phyloP scores from a whole-genome alignment of 2,888 invertebrate genomes.

The Plebejus anna region DNA sequence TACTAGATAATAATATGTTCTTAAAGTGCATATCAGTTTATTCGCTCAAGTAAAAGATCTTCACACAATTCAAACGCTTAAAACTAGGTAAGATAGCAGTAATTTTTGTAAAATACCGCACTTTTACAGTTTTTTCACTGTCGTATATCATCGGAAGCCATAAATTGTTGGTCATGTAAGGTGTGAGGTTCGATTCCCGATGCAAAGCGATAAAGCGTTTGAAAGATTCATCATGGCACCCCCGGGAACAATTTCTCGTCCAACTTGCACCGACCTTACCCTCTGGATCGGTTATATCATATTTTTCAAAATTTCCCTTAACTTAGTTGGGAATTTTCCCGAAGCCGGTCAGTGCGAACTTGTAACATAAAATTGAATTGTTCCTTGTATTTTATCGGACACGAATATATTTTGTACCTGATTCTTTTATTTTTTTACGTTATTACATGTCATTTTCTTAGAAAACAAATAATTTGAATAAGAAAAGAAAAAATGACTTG shows the following conservation, averaged over 20 bases:
- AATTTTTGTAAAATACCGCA: not conserved
- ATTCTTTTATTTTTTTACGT: not conserved
- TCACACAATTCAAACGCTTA: not conserved
- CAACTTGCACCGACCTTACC: constrained; percentile 62
- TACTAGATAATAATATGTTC: not conserved
- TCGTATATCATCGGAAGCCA: constrained; percentile 18
- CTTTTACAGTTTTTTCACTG: not conserved
- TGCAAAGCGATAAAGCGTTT: constrained; percentile 73
- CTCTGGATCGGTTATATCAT: constrained; percentile 66
- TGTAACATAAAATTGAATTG: constrained; percentile 59
- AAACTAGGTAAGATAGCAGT: not conserved
- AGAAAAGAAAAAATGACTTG: no score
- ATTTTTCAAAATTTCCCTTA: constrained; percentile 69
- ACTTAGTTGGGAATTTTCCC: constrained; percentile 54
- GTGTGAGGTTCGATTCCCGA: constrained; percentile 64
- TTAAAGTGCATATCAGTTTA: no score
- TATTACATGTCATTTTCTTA: not conserved
- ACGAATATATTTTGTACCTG: not conserved
- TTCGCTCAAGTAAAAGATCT: no score
- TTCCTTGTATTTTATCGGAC: constrained; percentile 23
- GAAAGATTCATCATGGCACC: constrained; percentile 75
- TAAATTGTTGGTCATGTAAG: constrained; percentile 43
- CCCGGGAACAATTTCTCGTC: constrained; percentile 70
- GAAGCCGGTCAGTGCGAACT: constrained; percentile 49
- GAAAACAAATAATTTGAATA: no score